These are phyloP conservation scores for Antheraea yamamai DNA, from an alignment of 2,888 invertebrate genomes.

Conservation along the genomic window DNA sequence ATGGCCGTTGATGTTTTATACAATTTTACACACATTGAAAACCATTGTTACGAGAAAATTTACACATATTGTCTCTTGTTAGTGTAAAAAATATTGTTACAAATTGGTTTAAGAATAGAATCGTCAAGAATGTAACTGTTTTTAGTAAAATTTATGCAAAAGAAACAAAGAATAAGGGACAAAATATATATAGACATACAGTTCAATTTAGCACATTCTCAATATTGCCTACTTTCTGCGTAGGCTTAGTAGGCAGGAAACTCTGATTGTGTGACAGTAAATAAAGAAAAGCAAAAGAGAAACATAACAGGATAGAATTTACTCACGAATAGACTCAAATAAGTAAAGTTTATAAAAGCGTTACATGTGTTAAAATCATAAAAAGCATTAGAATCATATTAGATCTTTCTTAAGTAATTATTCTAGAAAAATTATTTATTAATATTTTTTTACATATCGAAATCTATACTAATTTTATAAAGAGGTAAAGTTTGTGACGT, in stretches of 20 bases:
- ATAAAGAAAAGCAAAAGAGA: neutral
- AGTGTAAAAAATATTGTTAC: neutral
- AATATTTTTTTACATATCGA: no score
- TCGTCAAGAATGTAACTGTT: neutral
- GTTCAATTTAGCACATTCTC: constrained; percentile 33
- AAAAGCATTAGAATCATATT: neutral
- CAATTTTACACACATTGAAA: constrained; percentile 13
- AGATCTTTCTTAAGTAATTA: neutral
- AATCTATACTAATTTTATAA: no score
- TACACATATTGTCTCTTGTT: constrained; percentile 7
- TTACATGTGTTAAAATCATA: neutral
- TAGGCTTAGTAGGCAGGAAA: constrained; percentile 17
- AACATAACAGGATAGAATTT: constrained; percentile 14
- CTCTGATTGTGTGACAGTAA: neutral
- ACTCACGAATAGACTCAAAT: constrained; percentile 13
- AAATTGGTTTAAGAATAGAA: constrained; percentile 4
- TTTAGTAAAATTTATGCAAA: constrained; percentile 18
- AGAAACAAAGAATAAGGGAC: constrained; percentile 25
- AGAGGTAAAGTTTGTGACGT: no score
- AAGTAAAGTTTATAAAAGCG: neutral
- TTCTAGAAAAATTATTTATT: no score
- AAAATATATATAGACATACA: constrained; percentile 30
- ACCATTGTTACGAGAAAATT: constrained; percentile 5
- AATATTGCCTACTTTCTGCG: constrained; percentile 27
- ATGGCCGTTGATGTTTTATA: constrained; percentile 39